Percentiles rank a stretch among this genome's conserved stretches.
These are phyloP conservation scores for Oscheius onirici DNA, from an alignment of 2,888 invertebrate species.

Conservation along the genomic window DNA sequence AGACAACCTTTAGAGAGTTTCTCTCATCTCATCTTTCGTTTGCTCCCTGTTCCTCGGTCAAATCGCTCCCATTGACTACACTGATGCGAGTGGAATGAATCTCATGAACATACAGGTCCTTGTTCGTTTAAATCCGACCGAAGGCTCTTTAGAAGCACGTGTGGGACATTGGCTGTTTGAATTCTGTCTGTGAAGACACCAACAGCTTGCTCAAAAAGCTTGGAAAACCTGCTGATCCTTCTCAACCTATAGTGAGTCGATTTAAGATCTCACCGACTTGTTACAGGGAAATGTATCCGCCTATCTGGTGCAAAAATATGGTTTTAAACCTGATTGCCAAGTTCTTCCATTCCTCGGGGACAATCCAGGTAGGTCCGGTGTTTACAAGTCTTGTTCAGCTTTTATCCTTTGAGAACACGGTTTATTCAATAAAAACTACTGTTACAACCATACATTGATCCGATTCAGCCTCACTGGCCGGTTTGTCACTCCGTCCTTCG, in stretches of 20 bases:
- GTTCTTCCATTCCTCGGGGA: conserved; percentile 93
- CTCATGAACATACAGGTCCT: conserved; percentile 81
- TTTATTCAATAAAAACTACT: too few relatives aligned
- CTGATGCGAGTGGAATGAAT: conserved; percentile 97
- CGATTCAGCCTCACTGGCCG: conserved; percentile 76
- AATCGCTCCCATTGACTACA: conserved; percentile 88
- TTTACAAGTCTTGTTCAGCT: not conserved
- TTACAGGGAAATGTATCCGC: conserved; percentile 81
- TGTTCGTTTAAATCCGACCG: too few relatives aligned
- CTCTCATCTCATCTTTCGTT: conserved; percentile 90
- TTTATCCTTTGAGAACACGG: too few relatives aligned
- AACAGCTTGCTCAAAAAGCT: conserved; percentile 18
- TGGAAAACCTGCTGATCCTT: conserved; percentile 19
- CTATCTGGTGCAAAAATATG: conserved; percentile 87
- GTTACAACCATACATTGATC: too few relatives aligned
- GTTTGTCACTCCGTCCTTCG: conserved; percentile 82
- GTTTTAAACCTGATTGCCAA: conserved; percentile 83
- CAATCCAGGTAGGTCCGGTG: conserved; percentile 80
- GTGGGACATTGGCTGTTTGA: conserved; percentile 40
- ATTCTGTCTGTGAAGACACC: not conserved
- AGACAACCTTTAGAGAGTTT: conserved; percentile 80
- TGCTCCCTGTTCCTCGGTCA: conserved; percentile 87
- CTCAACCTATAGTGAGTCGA: conserved; percentile 1
- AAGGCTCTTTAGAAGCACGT: not conserved
- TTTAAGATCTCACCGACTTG: not conserved